A percentile compares a stretch with the other conserved stretches of the same genome.
Evolutionary conservation across 2,888 invertebrate species (phyloP).

Genomic region (Venustoraphidia nigricollis): DNA sequence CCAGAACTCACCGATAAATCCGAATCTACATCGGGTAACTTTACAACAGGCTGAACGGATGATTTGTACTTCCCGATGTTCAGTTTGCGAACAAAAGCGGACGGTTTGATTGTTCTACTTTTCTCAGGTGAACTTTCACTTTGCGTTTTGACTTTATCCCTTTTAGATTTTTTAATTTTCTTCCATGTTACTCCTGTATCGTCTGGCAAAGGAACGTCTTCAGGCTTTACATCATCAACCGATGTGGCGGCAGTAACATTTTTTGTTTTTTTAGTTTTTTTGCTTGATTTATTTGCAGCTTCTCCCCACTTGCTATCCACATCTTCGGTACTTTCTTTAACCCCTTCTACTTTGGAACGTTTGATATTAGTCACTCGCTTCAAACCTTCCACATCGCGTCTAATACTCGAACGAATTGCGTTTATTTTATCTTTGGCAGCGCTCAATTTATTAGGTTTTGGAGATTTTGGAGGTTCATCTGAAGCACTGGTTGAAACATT

Average conservation of each 20-base stretch:
- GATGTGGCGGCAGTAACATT: not conserved
- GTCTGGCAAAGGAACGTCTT: not conserved
- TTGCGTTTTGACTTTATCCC: too few relatives aligned
- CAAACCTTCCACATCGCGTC: constrained; percentile 2
- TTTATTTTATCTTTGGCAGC: not conserved
- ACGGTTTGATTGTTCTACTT: not conserved
- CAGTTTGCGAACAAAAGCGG: not conserved
- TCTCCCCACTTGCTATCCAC: too few relatives aligned
- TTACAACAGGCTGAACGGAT: not conserved
- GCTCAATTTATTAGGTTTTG: constrained; percentile 1
- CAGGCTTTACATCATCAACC: not conserved
- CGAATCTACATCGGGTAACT: not conserved
- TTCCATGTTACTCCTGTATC: too few relatives aligned
- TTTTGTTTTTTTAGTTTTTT: too few relatives aligned
- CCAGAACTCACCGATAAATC: not conserved
- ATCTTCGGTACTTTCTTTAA: too few relatives aligned
- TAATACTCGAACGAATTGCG: not conserved
- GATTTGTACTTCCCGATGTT: constrained; percentile 2
- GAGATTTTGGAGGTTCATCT: not conserved
- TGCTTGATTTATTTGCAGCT: not conserved
- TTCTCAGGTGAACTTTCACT: not conserved
- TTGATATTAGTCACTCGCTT: too few relatives aligned
- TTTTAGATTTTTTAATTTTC: too few relatives aligned
- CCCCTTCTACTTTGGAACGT: too few relatives aligned
- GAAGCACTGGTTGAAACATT: not conserved